A percentile compares a stretch with the other conserved stretches of the same genome.
phyloP scores from a whole-genome alignment of 2,113 vertebrate species.

The Antechinus stuartii region DNA sequence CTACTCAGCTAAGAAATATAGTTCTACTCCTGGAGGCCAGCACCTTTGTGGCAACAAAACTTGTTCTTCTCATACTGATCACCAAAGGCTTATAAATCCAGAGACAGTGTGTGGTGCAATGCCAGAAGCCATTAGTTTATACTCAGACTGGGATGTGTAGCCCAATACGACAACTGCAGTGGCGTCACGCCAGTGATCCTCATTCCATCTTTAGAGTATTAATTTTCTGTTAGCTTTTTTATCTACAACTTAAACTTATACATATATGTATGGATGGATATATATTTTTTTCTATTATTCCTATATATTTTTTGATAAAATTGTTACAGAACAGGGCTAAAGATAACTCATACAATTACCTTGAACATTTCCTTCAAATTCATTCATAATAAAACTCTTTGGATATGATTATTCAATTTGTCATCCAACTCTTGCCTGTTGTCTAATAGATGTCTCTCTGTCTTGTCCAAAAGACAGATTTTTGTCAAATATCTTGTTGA shows the following conservation, averaged over 20 bases:
- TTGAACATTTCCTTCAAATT: background rate
- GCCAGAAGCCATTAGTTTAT: background rate
- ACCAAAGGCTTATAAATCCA: too few relatives aligned
- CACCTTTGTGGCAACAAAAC: too few relatives aligned
- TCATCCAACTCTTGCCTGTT: background rate
- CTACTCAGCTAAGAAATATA: background rate
- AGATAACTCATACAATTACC: background rate
- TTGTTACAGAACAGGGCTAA: background rate
- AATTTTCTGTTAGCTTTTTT: background rate
- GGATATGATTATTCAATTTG: background rate
- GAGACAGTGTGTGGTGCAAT: background rate
- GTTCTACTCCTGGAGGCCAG: too few relatives aligned
- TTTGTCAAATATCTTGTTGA: background rate
- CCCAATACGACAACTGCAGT: background rate
- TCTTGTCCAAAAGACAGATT: background rate
- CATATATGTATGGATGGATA: too few relatives aligned
- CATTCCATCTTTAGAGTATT: background rate
- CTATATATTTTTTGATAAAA: background rate
- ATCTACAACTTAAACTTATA: background rate
- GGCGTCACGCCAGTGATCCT: background rate
- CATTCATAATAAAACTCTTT: background rate
- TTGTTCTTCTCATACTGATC: too few relatives aligned
- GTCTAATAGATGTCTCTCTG: background rate
- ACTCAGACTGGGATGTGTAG: background rate
- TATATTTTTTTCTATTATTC: background rate